Evolutionary conservation across 2,888 invertebrate genomes (phyloP), one percentile per base, ranked within the genome.

Genomic region (Augochlorella aurata): DNA sequence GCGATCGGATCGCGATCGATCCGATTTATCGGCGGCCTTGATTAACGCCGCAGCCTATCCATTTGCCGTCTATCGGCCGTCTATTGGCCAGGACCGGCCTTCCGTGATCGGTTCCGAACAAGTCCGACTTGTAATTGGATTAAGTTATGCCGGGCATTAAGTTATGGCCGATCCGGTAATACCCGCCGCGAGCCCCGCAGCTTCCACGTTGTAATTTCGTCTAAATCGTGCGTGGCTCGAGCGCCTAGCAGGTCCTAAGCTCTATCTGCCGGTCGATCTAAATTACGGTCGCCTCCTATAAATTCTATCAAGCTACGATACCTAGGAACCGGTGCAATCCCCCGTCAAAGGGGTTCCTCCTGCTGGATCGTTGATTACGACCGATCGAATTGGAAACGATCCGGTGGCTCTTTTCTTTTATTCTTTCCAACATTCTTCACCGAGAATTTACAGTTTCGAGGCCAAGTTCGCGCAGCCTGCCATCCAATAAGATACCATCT

Each of bases 71-170:
- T 24, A 58, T 24, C 7, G 47, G 21, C 2, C 21, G 1, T 58
- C 24, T 24, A 58, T 24, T 7, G 47, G 21, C 1, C 5, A 3
- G 29, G 3, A 4, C 38, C 45, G 21, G 10, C 38, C 45, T 65
- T 65, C 38, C 9, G 10, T 9, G 38, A 65, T 58, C 16, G 58
- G 49, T 54, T 77, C 29, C 50, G 49, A 50, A 29, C 49, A 14
- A n/a, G 24, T 54, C 58, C 16, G 47, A 54, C 49, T 79, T 67
- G 44, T 81, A 81, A 79, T 81, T 74, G 74, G 79, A 81, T 81
- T 70, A 79, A 81, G 79, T 74, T 79, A 79, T 61, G 79, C 67
- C 66, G 47, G 47, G 66, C 74, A 38, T 45, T 79, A 67, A 71
- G 74, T 81, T 67, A 79, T 24, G 24, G 38, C 50, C 66, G 73